Conservation (phyloP, 2,888 invertebrate genomes). For the Osedax frankpressi region DNA sequence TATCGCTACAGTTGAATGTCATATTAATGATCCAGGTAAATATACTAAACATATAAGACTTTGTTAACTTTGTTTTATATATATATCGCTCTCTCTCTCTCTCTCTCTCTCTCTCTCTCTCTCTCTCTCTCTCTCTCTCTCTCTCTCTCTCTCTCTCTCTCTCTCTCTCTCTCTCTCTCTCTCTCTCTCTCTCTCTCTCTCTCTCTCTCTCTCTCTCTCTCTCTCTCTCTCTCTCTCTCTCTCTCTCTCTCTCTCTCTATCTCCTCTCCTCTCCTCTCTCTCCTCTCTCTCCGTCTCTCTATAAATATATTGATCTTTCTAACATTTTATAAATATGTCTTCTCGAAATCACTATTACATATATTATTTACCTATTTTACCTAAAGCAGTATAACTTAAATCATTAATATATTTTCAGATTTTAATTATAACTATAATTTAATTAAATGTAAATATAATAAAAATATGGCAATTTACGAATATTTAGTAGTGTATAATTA, state of each 20-base stretch:
- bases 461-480: too few relatives aligned
- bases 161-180: slow-evolving; percentile 1
- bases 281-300: background rate
- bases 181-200: slow-evolving; percentile 1
- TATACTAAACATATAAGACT: too few relatives aligned
- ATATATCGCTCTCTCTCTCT: background rate
- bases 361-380: too few relatives aligned
- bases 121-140: background rate
- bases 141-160: slow-evolving; percentile 1
- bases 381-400: background rate
- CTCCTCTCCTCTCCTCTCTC: background rate
- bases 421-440: too few relatives aligned
- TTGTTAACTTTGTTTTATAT: background rate
- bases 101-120: background rate
- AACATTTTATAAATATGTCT: too few relatives aligned
- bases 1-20: too few relatives aligned
- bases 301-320: background rate
- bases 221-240: slow-evolving; percentile 7
- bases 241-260: slow-evolving; percentile 1
- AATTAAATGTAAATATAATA: too few relatives aligned
- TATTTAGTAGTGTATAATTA: too few relatives aligned
- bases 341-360: too few relatives aligned
- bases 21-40: too few relatives aligned
- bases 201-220: slow-evolving; percentile 5
- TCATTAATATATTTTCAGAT: too few relatives aligned